Conservation (phyloP, 2,113 vertebrate species). For the Eptesicus fuscus region DNA sequence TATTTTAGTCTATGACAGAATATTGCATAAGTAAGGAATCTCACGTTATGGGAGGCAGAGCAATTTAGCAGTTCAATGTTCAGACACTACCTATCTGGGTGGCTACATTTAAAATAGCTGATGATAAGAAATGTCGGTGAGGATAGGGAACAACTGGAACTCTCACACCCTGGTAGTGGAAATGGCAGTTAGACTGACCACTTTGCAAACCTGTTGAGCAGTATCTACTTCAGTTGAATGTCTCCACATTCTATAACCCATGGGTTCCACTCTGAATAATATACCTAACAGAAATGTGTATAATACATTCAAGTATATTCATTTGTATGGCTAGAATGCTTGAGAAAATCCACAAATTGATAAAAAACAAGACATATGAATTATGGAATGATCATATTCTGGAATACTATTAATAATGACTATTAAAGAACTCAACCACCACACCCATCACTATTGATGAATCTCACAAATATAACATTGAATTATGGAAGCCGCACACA, state of each 20-base stretch:
- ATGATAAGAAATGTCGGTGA: not conserved
- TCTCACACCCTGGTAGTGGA: rapidly evolving
- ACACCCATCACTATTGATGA: rapidly evolving
- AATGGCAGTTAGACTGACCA: not conserved
- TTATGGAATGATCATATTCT: not conserved
- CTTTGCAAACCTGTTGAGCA: not conserved
- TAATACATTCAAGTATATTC: not conserved
- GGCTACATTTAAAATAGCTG: not conserved
- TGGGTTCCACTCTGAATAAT: not conserved
- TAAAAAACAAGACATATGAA: not conserved
- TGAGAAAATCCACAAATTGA: not conserved
- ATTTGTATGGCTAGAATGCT: not conserved
- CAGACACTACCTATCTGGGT: not conserved
- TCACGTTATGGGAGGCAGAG: not conserved
- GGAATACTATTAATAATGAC: not conserved
- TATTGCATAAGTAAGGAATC: not conserved
- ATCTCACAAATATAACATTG: not conserved
- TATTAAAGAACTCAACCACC: not conserved
- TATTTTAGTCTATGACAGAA: not conserved
- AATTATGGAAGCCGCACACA: not conserved
- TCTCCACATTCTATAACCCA: not conserved
- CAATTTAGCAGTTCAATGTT: not conserved
- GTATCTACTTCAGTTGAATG: not conserved
- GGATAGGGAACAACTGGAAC: not conserved
- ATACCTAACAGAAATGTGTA: not conserved